These are phyloP conservation scores for Hedya salicella DNA, from an alignment of 2,888 invertebrate species.

Conservation along the genomic window DNA sequence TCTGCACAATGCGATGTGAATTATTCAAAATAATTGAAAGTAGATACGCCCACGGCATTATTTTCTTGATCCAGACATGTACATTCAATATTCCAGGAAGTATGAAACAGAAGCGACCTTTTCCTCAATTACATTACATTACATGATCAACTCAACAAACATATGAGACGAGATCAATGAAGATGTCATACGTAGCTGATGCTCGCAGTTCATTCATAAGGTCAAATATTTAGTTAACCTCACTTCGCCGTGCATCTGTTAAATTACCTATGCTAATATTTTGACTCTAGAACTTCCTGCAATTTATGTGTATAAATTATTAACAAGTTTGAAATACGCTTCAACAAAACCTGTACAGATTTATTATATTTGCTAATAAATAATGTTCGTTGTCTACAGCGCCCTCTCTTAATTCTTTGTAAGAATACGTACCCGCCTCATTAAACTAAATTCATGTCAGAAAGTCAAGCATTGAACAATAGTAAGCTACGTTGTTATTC, in stretches of 20 bases:
- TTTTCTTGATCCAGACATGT: neutral
- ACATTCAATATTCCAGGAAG: neutral
- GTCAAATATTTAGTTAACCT: conserved; percentile 21
- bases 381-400: neutral
- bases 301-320: neutral
- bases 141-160: conserved; percentile 23
- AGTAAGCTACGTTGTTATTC: neutral
- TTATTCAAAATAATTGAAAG: neutral
- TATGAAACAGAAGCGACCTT: neutral
- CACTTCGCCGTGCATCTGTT: neutral
- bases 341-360: neutral
- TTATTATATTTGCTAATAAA: neutral
- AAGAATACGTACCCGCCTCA: neutral
- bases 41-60: neutral
- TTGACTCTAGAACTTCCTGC: neutral
- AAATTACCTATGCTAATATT: neutral
- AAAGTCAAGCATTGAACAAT: neutral
- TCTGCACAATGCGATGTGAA: neutral
- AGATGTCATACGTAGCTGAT: conserved; percentile 1
- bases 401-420: neutral
- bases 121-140: neutral
- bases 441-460: too few species aligned
- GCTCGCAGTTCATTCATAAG: conserved; percentile 24
- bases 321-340: neutral
- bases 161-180: conserved; percentile 18